Base-by-base conservation (phyloP, 23 tunicate species). In the Diplosoma virens region DNA sequence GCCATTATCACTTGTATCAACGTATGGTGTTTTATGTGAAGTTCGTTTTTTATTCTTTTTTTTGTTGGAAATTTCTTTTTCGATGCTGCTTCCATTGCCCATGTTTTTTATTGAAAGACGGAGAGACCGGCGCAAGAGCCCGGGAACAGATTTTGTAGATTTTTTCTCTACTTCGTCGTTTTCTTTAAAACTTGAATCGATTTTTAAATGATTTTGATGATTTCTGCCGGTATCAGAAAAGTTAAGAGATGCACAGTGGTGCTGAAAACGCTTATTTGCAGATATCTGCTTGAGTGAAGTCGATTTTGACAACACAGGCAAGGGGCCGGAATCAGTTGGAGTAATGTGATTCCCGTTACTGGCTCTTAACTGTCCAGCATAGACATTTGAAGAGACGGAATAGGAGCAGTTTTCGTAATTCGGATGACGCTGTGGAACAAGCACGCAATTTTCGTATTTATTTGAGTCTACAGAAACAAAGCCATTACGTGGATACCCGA, bases 1-100 rank as follows among this genome's bases (percentile, higher is more conserved):
- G 5, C 87, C 87, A 36, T 82, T 82, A 29, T 82, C 87, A 55
- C 87, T 82, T 32, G 45, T 74, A n/a, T n/a, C n/a, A n/a, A n/a
- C n/a, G n/a, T n/a, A n/a, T n/a, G n/a, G n/a, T n/a, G n/a, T n/a
- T n/a, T n/a, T n/a, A n/a, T n/a, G n/a, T n/a, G n/a, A n/a, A n/a
- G n/a, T n/a, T n/a, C n/a, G n/a, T n/a, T n/a, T n/a, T n/a, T n/a
- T n/a, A n/a, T n/a, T n/a, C n/a, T n/a, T n/a, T n/a, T n/a, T n/a
- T n/a, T n/a, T n/a, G n/a, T n/a, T n/a, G n/a, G n/a, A 47, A 9
- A 14, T 7, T n/a, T 55, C 36, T 69, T 25, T 76, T 5, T 25
- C 32, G 7, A 47, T 61, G 41, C 87, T 75, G 59, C 73, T 74
- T 0, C 80, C 81, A 33, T 48, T 63, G 0, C 87, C 87, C 81